Evolutionary conservation across 35 echinoderm and acorn worm genomes (phyloP).

Genomic region (Apostichopus californicus): DNA sequence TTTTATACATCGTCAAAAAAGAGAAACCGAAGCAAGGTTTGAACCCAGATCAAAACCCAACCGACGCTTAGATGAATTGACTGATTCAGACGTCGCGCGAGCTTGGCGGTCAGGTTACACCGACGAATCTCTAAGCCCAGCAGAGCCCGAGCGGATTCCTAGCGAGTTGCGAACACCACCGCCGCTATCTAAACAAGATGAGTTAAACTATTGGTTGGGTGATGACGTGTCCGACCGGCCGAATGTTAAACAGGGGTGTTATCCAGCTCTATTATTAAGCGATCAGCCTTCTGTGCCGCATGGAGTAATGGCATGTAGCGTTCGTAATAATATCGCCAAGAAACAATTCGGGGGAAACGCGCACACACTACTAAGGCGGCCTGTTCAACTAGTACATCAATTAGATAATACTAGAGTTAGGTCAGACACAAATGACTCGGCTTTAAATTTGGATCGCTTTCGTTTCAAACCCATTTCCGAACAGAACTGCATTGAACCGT

Average conservation of each 20-base stretch:
- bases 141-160: too few relatives aligned
- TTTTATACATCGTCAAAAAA: too few relatives aligned
- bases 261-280: background rate
- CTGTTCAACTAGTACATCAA: background rate
- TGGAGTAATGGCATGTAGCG: background rate
- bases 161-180: too few relatives aligned
- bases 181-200: too few relatives aligned
- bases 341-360: background rate
- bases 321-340: background rate
- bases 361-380: background rate
- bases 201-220: background rate
- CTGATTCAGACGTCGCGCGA: too few relatives aligned
- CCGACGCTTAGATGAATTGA: too few relatives aligned
- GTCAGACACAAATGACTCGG: background rate
- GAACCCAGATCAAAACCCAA: too few relatives aligned
- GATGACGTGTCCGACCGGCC: background rate
- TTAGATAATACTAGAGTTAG: background rate
- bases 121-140: too few relatives aligned
- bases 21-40: too few relatives aligned
- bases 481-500: background rate
- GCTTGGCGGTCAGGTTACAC: too few relatives aligned
- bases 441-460: background rate
- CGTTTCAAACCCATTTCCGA: background rate
- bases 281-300: too few relatives aligned
- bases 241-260: background rate